phyloP scores from a whole-genome alignment of 2,888 invertebrate genomes.

The Steinernema carpocapsae region DNA sequence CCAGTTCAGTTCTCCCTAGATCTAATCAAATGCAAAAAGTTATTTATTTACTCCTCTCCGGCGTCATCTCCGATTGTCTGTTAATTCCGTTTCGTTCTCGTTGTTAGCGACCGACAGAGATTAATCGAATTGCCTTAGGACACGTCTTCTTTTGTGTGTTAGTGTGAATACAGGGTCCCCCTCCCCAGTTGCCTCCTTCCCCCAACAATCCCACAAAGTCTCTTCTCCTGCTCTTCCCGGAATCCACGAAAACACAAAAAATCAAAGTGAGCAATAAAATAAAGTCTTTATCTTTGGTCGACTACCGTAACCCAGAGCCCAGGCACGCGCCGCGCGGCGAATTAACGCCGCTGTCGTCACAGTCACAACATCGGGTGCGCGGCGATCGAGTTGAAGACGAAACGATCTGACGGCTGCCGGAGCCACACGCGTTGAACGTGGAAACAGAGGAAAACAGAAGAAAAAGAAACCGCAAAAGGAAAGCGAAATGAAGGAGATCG shows the following conservation, averaged over 20 bases:
- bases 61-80: conserved; percentile 16
- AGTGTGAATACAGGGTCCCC: conserved; percentile 32
- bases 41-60: conserved; percentile 31
- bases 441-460: neutral
- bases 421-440: neutral
- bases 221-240: conserved; percentile 1
- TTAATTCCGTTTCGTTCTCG: conserved; percentile 29
- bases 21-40: conserved; percentile 32
- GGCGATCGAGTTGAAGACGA: conserved; percentile 4
- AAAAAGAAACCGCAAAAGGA: neutral
- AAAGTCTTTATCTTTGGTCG: neutral
- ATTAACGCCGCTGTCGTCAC: neutral
- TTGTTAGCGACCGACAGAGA: neutral
- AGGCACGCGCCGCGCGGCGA: neutral
- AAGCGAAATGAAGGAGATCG: neutral
- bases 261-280: conserved; percentile 23
- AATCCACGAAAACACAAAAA: neutral
- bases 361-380: neutral
- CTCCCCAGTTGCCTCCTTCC: neutral
- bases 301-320: neutral
- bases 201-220: conserved; percentile 2
- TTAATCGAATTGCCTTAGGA: conserved; percentile 34
- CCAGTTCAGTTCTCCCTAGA: conserved; percentile 8
- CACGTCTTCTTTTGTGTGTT: conserved; percentile 10
- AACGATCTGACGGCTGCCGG: conserved; percentile 7